Evolutionary conservation across 2,113 vertebrate genomes (phyloP).

Genomic region (Triplophysa rosa): DNA sequence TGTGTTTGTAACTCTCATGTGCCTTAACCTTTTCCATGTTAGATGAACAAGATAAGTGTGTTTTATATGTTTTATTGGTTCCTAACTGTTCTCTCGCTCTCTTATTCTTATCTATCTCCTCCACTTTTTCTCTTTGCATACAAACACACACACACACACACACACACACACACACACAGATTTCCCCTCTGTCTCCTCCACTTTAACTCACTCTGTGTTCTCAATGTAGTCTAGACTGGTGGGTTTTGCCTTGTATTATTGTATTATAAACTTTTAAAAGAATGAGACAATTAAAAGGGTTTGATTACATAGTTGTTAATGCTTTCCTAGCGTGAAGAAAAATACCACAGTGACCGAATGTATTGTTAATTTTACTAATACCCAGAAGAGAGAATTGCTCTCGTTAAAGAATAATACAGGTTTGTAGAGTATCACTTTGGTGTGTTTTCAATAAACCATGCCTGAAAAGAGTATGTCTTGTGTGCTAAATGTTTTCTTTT

Average conservation of each 20-base stretch:
- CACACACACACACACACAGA: slow-evolving; percentile 55
- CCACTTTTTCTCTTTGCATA: background rate
- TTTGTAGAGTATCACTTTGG: slow-evolving; percentile 93
- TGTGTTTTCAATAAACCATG: slow-evolving; percentile 98
- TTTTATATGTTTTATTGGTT: slow-evolving; percentile 74
- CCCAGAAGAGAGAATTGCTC: slow-evolving; percentile 83
- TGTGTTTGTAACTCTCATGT: slow-evolving; percentile 95
- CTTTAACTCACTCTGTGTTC: slow-evolving; percentile 54
- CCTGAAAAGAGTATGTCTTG: slow-evolving; percentile 76
- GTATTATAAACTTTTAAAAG: slow-evolving; percentile 85
- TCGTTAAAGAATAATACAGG: slow-evolving; percentile 86
- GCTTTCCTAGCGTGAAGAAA: slow-evolving; percentile 76
- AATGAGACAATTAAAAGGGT: slow-evolving; percentile 71
- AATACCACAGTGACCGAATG: slow-evolving; percentile 88
- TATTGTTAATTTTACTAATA: slow-evolving; percentile 92
- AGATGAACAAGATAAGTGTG: slow-evolving; percentile 78
- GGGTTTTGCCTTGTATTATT: slow-evolving; percentile 87
- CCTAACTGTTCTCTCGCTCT: background rate
- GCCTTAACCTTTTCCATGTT: slow-evolving; percentile 97
- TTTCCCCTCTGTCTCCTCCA: slow-evolving; percentile 26
- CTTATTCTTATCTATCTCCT: background rate
- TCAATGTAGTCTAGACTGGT: slow-evolving; percentile 83
- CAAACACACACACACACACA: slow-evolving; percentile 55
- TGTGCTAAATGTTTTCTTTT: slow-evolving; percentile 22
- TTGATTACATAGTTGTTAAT: slow-evolving; percentile 78